Evolutionary conservation across 2,888 invertebrate genomes (phyloP), one percentile per base, ranked within the genome.

Genomic region (Siphlonurus alternatus): DNA sequence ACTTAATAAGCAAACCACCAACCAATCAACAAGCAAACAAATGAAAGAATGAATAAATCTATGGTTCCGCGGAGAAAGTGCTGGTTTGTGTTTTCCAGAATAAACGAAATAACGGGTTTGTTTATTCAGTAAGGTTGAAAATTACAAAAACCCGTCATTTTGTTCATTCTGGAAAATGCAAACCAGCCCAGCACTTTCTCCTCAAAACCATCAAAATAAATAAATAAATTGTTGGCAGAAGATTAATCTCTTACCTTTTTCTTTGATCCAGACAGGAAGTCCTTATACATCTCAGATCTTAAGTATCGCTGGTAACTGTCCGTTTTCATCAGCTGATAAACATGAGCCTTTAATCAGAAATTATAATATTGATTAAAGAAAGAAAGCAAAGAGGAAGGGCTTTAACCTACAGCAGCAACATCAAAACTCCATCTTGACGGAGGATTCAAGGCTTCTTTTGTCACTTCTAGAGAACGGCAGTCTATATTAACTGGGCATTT

Each of bases 271-370:
- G 90, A 94, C 67, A 97, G 80, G 74, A 90, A 93, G 71, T 97
- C 97, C 82, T 96, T 96, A 79, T 98, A 99, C 90, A 96, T 93
- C 71, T 98, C 98, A 1, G 97, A 98, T 68, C 99, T 87, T 63
- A 99, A 81, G 75, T 98, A 99, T 70, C 99, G 83, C 64, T 96
- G 96, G 75, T 99, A 99, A 73, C 95, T 96, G 79, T 99, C 99
- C 69, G 93, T 95, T 76, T 98, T 98, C 99, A 99, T 99, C 70
- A 99, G 81, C 74, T 97, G 95, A 77, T 97, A 99, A 53, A 99
- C 97, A 78, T 99, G 99, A 5, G 95, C 92, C 94, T 95, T 80
- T 15, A 77, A 74, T 64, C 69, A 24, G 66, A 65, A 53, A 54
- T 18, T 61, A n/a, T n/a, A n/a, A n/a, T n/a, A n/a, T n/a, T n/a